A percentile compares a stretch with the other conserved stretches of the same genome.
Conservation (phyloP, 2,113 vertebrate species). For the Hemicordylus capensis region DNA sequence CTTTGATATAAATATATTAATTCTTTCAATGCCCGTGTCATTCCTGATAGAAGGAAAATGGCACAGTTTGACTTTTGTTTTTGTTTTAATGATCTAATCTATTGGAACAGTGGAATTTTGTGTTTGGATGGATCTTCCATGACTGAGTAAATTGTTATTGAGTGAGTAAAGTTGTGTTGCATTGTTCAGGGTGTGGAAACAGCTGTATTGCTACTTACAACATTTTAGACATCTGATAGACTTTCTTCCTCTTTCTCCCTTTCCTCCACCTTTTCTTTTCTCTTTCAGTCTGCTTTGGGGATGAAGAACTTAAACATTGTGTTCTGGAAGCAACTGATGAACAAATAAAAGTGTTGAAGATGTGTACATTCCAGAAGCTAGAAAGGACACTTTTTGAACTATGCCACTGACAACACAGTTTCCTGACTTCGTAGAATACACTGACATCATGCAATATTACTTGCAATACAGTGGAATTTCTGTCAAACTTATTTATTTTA, state of each 20-base stretch:
- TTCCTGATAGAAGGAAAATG: too few species aligned
- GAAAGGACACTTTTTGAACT: conserved; percentile 32
- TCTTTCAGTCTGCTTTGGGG: conserved; percentile 83
- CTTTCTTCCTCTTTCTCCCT: background rate
- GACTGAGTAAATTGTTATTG: background rate
- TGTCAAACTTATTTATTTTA: conserved; percentile 71
- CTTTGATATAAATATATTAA: background rate
- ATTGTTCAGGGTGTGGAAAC: conserved; percentile 7
- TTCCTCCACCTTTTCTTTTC: conserved; percentile 29
- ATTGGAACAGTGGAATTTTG: too few species aligned
- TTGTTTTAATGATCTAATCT: background rate
- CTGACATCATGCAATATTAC: conserved; percentile 51
- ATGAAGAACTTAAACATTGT: conserved; percentile 68
- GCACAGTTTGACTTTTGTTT: too few species aligned
- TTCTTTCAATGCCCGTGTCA: too few species aligned
- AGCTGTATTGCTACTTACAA: background rate
- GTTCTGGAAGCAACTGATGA: conserved; percentile 57
- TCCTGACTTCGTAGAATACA: too few species aligned
- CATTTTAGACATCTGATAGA: conserved; percentile 45
- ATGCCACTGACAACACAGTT: conserved; percentile 43
- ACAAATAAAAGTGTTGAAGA: conserved; percentile 64
- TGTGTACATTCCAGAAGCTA: conserved; percentile 58
- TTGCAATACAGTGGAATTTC: conserved; percentile 61
- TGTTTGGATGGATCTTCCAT: background rate
- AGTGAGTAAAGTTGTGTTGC: too few species aligned